Conservation (phyloP, 2,113 vertebrate genomes). For the Blennius ocellaris region DNA sequence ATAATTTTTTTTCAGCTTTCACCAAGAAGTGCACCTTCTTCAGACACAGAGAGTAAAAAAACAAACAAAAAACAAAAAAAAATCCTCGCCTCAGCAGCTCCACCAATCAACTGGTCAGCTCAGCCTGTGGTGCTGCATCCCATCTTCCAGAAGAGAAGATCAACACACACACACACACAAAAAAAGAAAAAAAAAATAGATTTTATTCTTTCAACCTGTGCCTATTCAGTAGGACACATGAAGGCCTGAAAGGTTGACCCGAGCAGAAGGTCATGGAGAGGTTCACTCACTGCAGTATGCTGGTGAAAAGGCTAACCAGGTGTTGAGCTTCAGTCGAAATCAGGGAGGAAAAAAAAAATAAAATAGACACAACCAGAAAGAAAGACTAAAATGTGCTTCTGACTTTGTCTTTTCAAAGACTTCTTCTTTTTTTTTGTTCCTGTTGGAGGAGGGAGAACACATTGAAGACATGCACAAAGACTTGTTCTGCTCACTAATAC, state of each 20-base stretch:
- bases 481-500: slow-evolving; percentile 51
- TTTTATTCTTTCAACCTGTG: slow-evolving; percentile 26
- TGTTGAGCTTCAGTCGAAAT: slow-evolving; percentile 69
- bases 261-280: slow-evolving; percentile 53
- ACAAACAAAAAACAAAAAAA: slow-evolving; percentile 56
- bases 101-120: slow-evolving; percentile 35
- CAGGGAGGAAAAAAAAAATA: too few relatives aligned
- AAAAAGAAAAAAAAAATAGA: slow-evolving; percentile 15
- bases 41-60: slow-evolving; percentile 1
- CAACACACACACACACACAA: slow-evolving; percentile 56
- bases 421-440: slow-evolving; percentile 16
- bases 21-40: too few relatives aligned
- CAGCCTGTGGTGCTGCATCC: slow-evolving; percentile 30
- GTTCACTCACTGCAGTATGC: slow-evolving; percentile 74
- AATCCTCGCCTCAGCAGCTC: slow-evolving; percentile 12
- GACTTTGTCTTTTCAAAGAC: slow-evolving; percentile 48
- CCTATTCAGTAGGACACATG: slow-evolving; percentile 10
- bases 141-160: slow-evolving; percentile 35
- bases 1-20: not conserved
- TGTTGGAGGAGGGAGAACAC: slow-evolving; percentile 57
- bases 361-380: slow-evolving; percentile 41
- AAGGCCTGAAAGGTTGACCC: slow-evolving; percentile 59
- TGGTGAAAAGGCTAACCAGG: slow-evolving; percentile 80
- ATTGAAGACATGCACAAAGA: slow-evolving; percentile 77
- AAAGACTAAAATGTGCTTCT: slow-evolving; percentile 65